These are phyloP conservation scores for Coregonus sp. DNA, from an alignment of 2,797 vertebrate genomes.

Conservation along the genomic window DNA sequence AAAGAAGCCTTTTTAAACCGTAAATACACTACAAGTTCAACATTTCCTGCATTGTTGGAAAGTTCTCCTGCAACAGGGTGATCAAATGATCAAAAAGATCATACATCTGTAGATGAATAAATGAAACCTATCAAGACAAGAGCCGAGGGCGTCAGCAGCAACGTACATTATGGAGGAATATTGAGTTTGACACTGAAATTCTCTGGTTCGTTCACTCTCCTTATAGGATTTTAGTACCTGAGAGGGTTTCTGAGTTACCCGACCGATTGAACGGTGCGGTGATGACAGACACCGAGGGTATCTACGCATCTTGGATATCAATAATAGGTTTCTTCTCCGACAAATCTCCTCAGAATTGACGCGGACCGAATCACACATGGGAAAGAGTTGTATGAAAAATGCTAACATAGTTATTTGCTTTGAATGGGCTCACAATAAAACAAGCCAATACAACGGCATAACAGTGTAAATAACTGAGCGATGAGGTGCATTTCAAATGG, in stretches of 20 bases:
- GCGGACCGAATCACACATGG: conserved; percentile 62
- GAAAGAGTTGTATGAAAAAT: conserved; percentile 3
- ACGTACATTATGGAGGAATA: conserved; percentile 35
- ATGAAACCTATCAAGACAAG: conserved; percentile 76
- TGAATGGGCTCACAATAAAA: conserved; percentile 58
- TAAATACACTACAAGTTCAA: too few relatives aligned
- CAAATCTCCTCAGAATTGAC: conserved; percentile 70
- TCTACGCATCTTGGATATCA: conserved; percentile 58
- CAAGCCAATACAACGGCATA: conserved; percentile 62
- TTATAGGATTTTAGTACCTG: background rate
- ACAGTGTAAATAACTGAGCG: conserved; percentile 78
- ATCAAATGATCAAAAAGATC: too few relatives aligned
- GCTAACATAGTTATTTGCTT: too few relatives aligned
- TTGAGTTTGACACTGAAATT: conserved; percentile 76
- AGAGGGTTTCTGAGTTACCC: background rate
- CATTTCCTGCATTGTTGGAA: too few relatives aligned
- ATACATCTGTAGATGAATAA: conserved; percentile 60
- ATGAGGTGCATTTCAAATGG: conserved; percentile 71
- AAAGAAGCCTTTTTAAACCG: too few relatives aligned
- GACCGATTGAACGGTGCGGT: conserved; percentile 41
- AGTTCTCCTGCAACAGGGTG: background rate
- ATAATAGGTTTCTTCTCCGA: conserved; percentile 65
- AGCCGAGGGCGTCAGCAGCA: conserved; percentile 61
- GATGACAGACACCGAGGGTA: conserved; percentile 69
- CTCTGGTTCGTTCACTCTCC: conserved; percentile 56